Evolutionary conservation across 2,113 vertebrate species (phyloP).

Genomic region (Thalassarche chlororhynchos): DNA sequence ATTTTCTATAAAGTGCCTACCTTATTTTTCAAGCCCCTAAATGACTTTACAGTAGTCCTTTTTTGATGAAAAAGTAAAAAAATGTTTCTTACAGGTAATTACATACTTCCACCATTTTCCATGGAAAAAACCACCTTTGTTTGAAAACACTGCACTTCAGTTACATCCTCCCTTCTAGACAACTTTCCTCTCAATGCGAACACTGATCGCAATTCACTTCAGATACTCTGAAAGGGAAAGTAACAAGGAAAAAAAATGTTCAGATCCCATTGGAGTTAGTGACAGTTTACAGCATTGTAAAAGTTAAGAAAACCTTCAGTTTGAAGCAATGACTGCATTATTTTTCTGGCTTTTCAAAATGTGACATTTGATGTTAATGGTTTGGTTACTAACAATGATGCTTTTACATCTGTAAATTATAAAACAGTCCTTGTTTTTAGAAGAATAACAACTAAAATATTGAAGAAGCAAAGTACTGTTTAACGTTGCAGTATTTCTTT

Average conservation of each 20-base stretch:
- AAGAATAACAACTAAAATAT: neutral
- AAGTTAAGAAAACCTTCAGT: neutral
- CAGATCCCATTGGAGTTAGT: neutral
- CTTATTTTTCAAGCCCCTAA: neutral
- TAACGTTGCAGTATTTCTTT: neutral
- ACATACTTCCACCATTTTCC: neutral
- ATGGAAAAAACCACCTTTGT: fast-evolving
- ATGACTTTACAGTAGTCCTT: neutral
- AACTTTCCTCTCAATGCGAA: neutral
- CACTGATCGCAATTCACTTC: neutral
- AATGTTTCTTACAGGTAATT: neutral
- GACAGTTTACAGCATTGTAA: neutral
- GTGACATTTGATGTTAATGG: neutral
- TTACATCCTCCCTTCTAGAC: neutral
- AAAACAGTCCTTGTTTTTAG: neutral
- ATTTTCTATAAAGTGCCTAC: neutral
- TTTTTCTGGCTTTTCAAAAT: neutral
- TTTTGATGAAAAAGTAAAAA: neutral
- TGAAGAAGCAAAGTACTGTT: neutral
- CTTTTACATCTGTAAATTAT: neutral
- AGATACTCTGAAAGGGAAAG: neutral
- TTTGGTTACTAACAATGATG: neutral
- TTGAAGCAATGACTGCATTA: neutral
- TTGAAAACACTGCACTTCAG: neutral
- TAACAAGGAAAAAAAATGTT: neutral